Evolutionary conservation across 2,113 vertebrate genomes (phyloP), one percentile per base, ranked within the genome.

Genomic region (Motacilla alba): DNA sequence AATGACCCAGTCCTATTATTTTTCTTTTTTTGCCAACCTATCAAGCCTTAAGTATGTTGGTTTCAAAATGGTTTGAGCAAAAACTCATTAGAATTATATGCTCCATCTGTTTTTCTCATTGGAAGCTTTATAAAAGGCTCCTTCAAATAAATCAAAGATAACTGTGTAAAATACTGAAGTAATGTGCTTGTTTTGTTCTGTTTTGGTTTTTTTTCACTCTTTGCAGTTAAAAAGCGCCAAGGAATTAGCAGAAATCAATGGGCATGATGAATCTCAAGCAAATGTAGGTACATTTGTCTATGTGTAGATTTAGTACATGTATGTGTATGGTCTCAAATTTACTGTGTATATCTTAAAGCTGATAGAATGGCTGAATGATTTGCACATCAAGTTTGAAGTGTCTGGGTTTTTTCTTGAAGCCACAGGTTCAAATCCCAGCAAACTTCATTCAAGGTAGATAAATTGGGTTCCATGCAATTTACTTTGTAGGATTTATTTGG

Each of bases 211-310:
- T 83, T 97, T 94, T 95, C 94, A 75, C 64, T 91, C 64, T 95
- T 94, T 94, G 63, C 98, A 98, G 98, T 95, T 98, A 91, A 98
- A 98, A 98, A 98, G 92, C 14, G 74, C 97, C 95, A 98, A 98
- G 97, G 98, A 98, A 72, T 96, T 98, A 96, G 97, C 98, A 60
- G 98, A 98, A 94, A 97, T 98, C 92, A 98, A 98, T 53, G 98
- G 97, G 75, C 98, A 98, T 64, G 98, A 97, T 66, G 98, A 98
- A 74, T 97, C 98, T 96, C 98, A 98, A 93, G 79, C 97, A 95
- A 98, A 98, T 95, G 98, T 98, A 98, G 68, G 98, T 98, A 97
- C 83, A 91, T 15, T 31, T 55, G 20, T 74, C 62, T 58, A 12
- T 66, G 18, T 37, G 35, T 73, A 24, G 75, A 60, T 87, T 79